Percentiles rank a stretch among this genome's conserved stretches.
phyloP scores from a whole-genome alignment of 2,888 invertebrate genomes.

The Drosophila pegasa region DNA sequence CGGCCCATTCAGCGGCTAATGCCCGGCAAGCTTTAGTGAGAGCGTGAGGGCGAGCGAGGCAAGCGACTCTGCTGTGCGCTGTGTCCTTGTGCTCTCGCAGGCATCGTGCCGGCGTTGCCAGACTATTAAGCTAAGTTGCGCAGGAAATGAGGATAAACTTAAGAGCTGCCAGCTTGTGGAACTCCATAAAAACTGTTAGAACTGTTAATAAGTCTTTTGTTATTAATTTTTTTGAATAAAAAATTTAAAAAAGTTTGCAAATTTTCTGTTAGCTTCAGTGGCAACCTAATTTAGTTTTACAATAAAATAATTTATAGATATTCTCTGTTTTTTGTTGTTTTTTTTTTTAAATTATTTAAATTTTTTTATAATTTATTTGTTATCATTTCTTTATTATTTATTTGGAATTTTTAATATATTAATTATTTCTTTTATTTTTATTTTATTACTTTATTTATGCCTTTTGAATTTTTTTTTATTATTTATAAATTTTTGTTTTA shows the following conservation, averaged over 20 bases:
- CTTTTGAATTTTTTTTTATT: too few relatives aligned
- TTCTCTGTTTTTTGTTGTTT: not conserved
- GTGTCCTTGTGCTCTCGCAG: conserved; percentile 22
- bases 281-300: not conserved
- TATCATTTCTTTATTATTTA: too few relatives aligned
- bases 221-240: too few relatives aligned
- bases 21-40: conserved; percentile 22
- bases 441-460: too few relatives aligned
- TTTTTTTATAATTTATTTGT: too few relatives aligned
- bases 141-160: not conserved
- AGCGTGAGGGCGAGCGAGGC: not conserved
- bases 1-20: conserved; percentile 26
- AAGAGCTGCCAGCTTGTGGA: not conserved
- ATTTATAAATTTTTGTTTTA: too few relatives aligned
- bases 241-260: too few relatives aligned
- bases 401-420: too few relatives aligned
- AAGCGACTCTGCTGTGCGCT: not conserved
- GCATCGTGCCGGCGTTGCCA: not conserved
- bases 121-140: not conserved
- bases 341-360: not conserved
- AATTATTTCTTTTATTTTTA: too few relatives aligned
- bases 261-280: too few relatives aligned
- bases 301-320: not conserved
- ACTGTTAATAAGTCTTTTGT: too few relatives aligned
- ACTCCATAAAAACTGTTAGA: not conserved